Percentiles rank a stretch among this genome's conserved stretches.
These are phyloP conservation scores for Porites divaricata DNA, from an alignment of 92 coral and sea anemone genomes.

Conservation along the genomic window DNA sequence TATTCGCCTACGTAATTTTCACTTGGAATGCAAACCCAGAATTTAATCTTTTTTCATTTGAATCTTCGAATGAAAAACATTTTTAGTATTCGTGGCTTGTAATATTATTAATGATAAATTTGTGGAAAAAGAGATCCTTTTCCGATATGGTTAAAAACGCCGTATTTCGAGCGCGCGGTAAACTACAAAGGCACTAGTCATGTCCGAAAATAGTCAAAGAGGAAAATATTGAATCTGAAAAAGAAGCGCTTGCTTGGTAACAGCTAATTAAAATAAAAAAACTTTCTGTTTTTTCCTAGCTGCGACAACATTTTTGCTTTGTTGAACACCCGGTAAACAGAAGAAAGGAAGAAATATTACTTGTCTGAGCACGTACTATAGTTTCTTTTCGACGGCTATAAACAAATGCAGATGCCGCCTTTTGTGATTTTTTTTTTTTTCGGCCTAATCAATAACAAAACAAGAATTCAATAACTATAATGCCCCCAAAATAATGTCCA, in stretches of 20 bases:
- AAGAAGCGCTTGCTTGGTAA: neutral
- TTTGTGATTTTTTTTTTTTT: neutral
- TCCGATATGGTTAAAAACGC: neutral
- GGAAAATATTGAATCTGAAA: neutral
- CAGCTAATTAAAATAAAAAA: neutral
- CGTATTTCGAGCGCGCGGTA: constrained; percentile 1
- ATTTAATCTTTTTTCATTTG: neutral
- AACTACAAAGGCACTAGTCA: constrained; percentile 6
- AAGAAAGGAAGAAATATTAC: neutral
- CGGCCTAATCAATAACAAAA: neutral
- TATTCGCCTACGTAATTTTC: neutral
- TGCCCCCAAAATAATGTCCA: neutral
- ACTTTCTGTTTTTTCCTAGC: neutral
- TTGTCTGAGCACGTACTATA: constrained; percentile 19
- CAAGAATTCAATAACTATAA: neutral
- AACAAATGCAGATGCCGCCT: neutral
- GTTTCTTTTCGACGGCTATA: neutral
- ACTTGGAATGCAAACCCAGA: neutral
- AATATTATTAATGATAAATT: neutral
- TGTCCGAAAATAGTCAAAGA: constrained; percentile 30
- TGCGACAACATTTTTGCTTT: neutral
- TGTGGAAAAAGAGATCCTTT: neutral
- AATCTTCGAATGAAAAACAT: neutral
- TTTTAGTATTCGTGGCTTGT: neutral
- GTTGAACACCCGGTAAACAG: neutral